These are phyloP conservation scores for Tyrannus savana DNA, from an alignment of 2,113 vertebrate species.

Conservation along the genomic window DNA sequence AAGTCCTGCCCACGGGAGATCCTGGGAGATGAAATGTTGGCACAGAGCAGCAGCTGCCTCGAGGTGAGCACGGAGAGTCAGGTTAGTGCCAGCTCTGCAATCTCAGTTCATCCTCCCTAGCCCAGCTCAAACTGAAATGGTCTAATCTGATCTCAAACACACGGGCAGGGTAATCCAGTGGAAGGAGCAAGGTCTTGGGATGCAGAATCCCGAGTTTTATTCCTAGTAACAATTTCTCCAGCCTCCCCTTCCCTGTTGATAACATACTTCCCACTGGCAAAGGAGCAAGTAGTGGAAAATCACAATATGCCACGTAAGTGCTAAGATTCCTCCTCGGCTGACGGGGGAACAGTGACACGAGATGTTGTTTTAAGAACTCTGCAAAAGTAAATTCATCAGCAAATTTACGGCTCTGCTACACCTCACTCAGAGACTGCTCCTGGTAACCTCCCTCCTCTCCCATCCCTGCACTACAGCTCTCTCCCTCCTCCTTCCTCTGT, in stretches of 20 bases:
- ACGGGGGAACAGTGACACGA: background rate
- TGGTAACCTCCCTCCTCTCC: background rate
- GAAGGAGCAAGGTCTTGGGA: background rate
- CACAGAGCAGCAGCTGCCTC: background rate
- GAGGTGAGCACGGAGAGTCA: background rate
- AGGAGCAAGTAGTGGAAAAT: background rate
- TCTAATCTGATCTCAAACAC: background rate
- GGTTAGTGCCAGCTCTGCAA: background rate
- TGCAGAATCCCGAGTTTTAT: background rate
- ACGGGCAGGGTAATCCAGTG: background rate
- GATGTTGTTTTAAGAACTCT: background rate
- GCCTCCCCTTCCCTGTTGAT: background rate
- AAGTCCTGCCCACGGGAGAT: background rate
- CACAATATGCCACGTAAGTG: background rate
- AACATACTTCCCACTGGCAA: background rate
- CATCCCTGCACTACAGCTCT: background rate
- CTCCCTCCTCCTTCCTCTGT: background rate
- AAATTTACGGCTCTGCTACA: background rate
- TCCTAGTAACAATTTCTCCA: background rate
- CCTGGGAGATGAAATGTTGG: constrained; percentile 24
- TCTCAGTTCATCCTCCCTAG: background rate
- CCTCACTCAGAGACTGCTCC: background rate
- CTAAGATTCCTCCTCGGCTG: background rate
- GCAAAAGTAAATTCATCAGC: background rate
- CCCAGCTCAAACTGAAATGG: background rate